phyloP scores from a whole-genome alignment of 1,140 invertebrate genomes.

The Magallana angulata region DNA sequence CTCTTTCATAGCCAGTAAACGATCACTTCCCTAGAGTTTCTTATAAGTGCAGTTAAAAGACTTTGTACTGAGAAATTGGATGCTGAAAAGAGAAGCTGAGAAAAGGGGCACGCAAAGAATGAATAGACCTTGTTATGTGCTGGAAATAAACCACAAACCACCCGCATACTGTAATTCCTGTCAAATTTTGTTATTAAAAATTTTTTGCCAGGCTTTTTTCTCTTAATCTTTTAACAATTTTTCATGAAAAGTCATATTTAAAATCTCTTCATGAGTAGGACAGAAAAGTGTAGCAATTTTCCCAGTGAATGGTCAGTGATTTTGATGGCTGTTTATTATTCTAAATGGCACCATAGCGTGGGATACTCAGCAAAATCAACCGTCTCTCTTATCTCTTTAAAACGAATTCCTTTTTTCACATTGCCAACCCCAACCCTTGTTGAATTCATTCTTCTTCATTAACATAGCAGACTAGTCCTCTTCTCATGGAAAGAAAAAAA shows the following conservation, averaged over 20 bases:
- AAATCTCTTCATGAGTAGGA: not conserved
- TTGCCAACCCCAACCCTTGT: not conserved
- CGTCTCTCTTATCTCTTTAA: not conserved
- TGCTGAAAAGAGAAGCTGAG: not conserved
- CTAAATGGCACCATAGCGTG: not conserved
- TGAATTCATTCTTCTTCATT: conserved; percentile 17
- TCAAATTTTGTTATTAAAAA: not conserved
- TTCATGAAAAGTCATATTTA: not conserved
- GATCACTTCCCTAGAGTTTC: conserved; percentile 12
- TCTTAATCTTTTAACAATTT: not conserved
- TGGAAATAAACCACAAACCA: not conserved
- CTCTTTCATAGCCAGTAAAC: conserved; percentile 28
- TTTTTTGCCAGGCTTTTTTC: not conserved
- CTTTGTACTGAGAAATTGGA: not conserved
- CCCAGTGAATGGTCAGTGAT: not conserved
- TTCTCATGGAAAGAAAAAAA: not conserved
- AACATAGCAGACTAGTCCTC: not conserved
- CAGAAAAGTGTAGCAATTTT: not conserved
- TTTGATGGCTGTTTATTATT: conserved; percentile 9
- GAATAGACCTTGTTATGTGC: not conserved
- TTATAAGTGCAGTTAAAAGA: not conserved
- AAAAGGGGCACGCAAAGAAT: not conserved
- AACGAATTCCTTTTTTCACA: not conserved
- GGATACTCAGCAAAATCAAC: not conserved
- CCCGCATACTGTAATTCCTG: not conserved